These are phyloP conservation scores for Battus philenor DNA, from an alignment of 1,140 invertebrate genomes.

Conservation along the genomic window DNA sequence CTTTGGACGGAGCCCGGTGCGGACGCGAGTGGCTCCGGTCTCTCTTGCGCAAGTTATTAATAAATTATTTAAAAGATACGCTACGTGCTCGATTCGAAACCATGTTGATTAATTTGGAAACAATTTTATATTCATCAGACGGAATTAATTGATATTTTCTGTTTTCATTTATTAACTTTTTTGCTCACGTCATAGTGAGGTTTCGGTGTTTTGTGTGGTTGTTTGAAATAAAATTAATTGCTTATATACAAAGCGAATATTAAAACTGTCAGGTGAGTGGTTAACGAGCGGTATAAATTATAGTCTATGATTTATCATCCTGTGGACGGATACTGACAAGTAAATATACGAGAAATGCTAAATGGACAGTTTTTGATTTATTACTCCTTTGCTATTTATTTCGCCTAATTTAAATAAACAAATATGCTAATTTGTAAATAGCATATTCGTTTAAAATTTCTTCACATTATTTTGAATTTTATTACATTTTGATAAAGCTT, in stretches of 20 bases:
- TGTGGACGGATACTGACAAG: slow-evolving; percentile 7
- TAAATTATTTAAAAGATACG: slow-evolving; percentile 2
- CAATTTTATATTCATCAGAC: too few relatives aligned
- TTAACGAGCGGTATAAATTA: slow-evolving; percentile 8
- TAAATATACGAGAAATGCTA: slow-evolving; percentile 4
- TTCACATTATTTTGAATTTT: too few relatives aligned
- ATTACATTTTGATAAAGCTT: too few relatives aligned
- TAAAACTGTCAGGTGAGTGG: slow-evolving; percentile 12
- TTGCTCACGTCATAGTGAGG: background rate
- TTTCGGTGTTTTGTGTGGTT: slow-evolving; percentile 5
- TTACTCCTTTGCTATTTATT: too few relatives aligned
- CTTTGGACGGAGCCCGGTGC: slow-evolving; percentile 3
- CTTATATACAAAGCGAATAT: background rate
- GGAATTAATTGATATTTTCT: too few relatives aligned
- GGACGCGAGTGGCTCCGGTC: slow-evolving; percentile 9
- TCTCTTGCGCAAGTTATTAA: slow-evolving; percentile 6
- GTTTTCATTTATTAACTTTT: too few relatives aligned
- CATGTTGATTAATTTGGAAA: too few relatives aligned
- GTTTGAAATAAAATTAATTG: slow-evolving; percentile 1
- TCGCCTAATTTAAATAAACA: too few relatives aligned
- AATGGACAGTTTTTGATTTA: slow-evolving; percentile 15
- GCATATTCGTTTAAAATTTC: too few relatives aligned
- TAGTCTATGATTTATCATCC: slow-evolving; percentile 2
- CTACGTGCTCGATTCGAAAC: background rate
- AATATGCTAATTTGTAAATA: too few relatives aligned